These are phyloP conservation scores for Bergia sp. DNA, from an alignment of 92 coral and sea anemone genomes.

Conservation along the genomic window DNA sequence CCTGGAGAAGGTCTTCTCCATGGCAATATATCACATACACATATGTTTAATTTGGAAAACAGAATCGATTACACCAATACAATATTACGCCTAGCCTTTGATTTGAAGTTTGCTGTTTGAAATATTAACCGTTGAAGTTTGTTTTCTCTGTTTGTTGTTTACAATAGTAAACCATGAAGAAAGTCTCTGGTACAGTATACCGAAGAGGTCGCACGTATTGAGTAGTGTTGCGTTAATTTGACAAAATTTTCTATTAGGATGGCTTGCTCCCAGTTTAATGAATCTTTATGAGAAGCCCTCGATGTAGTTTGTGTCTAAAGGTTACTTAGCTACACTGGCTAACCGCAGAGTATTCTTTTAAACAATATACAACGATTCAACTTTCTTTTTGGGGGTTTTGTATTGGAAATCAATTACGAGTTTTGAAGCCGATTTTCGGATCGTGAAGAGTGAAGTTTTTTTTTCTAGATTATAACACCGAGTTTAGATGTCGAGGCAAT, in stretches of 20 bases:
- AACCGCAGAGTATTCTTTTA: slow-evolving; percentile 5
- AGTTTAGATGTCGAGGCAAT: background rate
- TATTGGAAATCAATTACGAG: background rate
- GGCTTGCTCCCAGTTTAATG: slow-evolving; percentile 15
- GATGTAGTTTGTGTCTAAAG: background rate
- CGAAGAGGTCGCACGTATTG: no score
- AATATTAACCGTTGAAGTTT: background rate
- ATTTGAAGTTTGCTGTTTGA: slow-evolving; percentile 24
- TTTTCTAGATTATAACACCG: background rate
- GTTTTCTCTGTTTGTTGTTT: background rate
- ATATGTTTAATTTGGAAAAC: slow-evolving; percentile 11
- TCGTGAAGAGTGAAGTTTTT: background rate
- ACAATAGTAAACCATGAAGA: background rate
- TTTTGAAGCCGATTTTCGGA: background rate
- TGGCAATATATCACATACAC: slow-evolving; percentile 7
- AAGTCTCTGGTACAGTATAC: background rate
- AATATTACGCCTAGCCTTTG: background rate
- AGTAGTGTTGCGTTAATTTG: slow-evolving; percentile 5
- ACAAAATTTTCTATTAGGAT: slow-evolving; percentile 12
- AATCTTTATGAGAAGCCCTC: slow-evolving; percentile 21
- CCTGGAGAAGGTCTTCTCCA: slow-evolving; percentile 2
- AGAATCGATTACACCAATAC: background rate
- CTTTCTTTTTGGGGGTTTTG: background rate
- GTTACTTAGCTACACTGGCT: slow-evolving; percentile 24
- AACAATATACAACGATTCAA: slow-evolving; percentile 9